phyloP scores from a whole-genome alignment of 2,113 vertebrate species.

The Pantherophis guttatus region DNA sequence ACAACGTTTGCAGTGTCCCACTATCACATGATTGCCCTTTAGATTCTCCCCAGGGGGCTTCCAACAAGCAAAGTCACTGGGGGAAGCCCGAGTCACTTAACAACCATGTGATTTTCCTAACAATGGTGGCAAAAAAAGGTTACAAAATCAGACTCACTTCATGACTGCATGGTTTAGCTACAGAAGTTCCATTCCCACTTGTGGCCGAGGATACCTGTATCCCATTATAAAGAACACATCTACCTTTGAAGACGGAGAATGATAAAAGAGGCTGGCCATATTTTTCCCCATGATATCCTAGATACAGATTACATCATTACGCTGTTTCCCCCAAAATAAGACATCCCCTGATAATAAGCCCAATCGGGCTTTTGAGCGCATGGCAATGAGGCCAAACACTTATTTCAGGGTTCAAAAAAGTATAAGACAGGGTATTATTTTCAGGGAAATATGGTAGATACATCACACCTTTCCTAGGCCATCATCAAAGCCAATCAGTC shows the following conservation, averaged over 20 bases:
- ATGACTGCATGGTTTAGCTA: background rate
- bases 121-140: background rate
- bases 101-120: background rate
- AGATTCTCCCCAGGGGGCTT: background rate
- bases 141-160: background rate
- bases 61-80: background rate
- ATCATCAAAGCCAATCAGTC: background rate
- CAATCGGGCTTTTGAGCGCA: too few species aligned
- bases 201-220: background rate
- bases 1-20: background rate
- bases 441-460: background rate
- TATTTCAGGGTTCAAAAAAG: too few species aligned
- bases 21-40: background rate
- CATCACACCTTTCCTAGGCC: background rate
- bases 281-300: background rate
- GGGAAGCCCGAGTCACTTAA: background rate
- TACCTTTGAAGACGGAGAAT: background rate
- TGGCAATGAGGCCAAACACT: too few species aligned
- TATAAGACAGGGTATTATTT: too few species aligned
- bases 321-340: too few species aligned
- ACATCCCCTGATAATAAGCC: too few species aligned
- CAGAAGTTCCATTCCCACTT: background rate
- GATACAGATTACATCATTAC: background rate
- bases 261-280: background rate
- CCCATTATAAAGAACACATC: background rate